phyloP scores from a whole-genome alignment of 2,797 vertebrate species.

The Pteropus rufus region DNA sequence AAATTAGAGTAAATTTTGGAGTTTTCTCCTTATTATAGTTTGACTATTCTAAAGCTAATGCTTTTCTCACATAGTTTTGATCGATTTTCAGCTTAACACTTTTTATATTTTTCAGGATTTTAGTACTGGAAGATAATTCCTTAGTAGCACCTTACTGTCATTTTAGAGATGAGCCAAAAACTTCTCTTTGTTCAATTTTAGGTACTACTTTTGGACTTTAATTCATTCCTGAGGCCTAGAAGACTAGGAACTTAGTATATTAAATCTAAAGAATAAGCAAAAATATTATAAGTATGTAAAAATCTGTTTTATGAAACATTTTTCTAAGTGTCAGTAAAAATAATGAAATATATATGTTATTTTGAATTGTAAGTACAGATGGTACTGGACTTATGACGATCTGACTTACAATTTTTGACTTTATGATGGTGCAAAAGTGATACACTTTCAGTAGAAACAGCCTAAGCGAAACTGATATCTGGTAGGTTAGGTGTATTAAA shows the following conservation, averaged over 20 bases:
- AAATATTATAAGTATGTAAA: background rate
- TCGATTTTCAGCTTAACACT: background rate
- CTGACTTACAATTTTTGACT: background rate
- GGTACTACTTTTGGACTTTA: background rate
- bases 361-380: slow-evolving; percentile 30
- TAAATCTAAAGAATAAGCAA: slow-evolving; percentile 37
- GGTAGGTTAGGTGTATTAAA: background rate
- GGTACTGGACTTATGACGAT: background rate
- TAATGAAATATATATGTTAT: slow-evolving; percentile 15
- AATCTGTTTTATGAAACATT: slow-evolving; percentile 25
- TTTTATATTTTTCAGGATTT: background rate
- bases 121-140: background rate
- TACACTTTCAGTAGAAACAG: background rate
- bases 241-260: background rate
- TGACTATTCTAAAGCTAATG: slow-evolving; percentile 15
- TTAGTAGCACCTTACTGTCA: background rate
- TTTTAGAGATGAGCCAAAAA: background rate
- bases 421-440: background rate
- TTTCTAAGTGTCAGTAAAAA: slow-evolving; percentile 25
- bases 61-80: background rate
- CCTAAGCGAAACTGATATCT: background rate
- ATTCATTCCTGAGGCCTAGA: slow-evolving; percentile 27
- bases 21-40: background rate
- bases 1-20: slow-evolving; percentile 19
- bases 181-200: slow-evolving; percentile 19